A percentile compares a stretch with the other conserved stretches of the same genome.
Conservation (phyloP, 1,140 invertebrate genomes). For the Lepidurus apus region DNA sequence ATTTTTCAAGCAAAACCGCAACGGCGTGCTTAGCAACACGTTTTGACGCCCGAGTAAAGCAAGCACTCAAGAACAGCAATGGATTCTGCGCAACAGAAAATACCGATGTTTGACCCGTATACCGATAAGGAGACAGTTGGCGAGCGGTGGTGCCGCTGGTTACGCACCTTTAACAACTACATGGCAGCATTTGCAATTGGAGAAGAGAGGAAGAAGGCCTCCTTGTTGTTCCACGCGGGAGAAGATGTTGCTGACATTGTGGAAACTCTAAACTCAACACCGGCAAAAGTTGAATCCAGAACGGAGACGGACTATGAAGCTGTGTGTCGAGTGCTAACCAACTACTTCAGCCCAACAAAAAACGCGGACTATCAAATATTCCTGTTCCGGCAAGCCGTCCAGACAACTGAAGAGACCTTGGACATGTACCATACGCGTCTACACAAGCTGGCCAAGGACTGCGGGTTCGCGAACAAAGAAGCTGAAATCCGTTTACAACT, state of each 20-base stretch:
- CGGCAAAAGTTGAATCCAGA: not conserved
- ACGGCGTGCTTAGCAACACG: too few relatives aligned
- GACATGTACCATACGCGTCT: slow-evolving; percentile 7
- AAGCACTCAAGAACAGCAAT: too few relatives aligned
- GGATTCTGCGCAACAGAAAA: too few relatives aligned
- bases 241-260: slow-evolving; percentile 34
- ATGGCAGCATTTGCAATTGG: too few relatives aligned
- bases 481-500: slow-evolving; percentile 8
- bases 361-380: slow-evolving; percentile 2
- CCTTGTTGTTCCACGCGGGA: slow-evolving; percentile 35
- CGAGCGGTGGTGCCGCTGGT: too few relatives aligned
- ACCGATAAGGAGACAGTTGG: too few relatives aligned
- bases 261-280: slow-evolving; percentile 28
- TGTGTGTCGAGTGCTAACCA: not conserved
- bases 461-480: slow-evolving; percentile 27
- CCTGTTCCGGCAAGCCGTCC: slow-evolving; percentile 7
- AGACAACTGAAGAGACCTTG: not conserved
- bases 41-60: too few relatives aligned
- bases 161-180: too few relatives aligned
- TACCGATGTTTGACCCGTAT: too few relatives aligned
- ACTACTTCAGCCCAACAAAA: slow-evolving; percentile 21
- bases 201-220: slow-evolving; percentile 23
- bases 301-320: slow-evolving; percentile 4
- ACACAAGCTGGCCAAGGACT: not conserved
- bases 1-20: too few relatives aligned